phyloP scores from a whole-genome alignment of 2,888 invertebrate genomes.

The Polydrusus tereticollis region DNA sequence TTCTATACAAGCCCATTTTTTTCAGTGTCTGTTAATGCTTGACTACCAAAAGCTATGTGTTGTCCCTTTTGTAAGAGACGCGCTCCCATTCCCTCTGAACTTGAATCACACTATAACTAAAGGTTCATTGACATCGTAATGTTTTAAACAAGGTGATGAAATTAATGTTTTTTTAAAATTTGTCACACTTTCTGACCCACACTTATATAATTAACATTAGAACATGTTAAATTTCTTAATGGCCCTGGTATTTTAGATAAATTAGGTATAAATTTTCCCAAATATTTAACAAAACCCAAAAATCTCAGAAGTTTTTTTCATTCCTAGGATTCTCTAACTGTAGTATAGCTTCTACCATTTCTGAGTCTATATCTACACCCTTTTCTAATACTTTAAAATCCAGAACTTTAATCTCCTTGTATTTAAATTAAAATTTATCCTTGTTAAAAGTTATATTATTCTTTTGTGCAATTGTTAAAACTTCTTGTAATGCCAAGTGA shows the following conservation, averaged over 20 bases:
- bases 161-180: not conserved
- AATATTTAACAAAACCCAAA: slow-evolving; percentile 27
- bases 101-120: no score
- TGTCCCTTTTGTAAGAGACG: slow-evolving; percentile 5
- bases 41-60: slow-evolving; percentile 3
- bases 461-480: no score
- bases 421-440: slow-evolving; percentile 44
- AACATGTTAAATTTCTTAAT: not conserved
- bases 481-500: no score
- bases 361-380: slow-evolving; percentile 36
- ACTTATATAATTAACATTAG: not conserved
- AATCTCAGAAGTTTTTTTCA: no score
- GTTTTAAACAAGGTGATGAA: no score
- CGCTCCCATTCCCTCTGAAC: no score
- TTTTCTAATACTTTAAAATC: slow-evolving; percentile 44
- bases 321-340: no score
- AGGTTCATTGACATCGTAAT: no score
- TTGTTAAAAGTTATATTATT: no score
- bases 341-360: no score
- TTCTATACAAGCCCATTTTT: slow-evolving; percentile 1
- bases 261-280: slow-evolving; percentile 2
- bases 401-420: slow-evolving; percentile 46
- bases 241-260: no score
- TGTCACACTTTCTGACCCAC: not conserved
- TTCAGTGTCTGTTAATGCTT: slow-evolving; percentile 10